These are phyloP conservation scores for Leptinotarsa texana DNA, from an alignment of 1,140 invertebrate genomes.

Conservation along the genomic window DNA sequence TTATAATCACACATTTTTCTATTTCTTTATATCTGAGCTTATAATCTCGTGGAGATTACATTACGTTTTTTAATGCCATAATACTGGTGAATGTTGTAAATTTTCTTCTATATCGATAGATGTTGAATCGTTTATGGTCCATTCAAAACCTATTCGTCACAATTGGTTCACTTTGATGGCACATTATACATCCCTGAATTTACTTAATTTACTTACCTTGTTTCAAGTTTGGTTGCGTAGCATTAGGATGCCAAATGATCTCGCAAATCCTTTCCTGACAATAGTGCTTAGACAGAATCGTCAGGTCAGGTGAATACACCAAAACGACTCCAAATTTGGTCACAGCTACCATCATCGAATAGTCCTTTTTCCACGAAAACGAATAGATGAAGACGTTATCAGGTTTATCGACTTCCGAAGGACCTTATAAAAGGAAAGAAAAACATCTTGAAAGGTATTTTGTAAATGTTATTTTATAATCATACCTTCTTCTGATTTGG, in stretches of 20 bases:
- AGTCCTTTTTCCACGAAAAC: slow-evolving; percentile 68
- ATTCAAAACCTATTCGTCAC: too few species aligned
- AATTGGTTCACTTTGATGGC: too few species aligned
- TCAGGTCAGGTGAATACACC: slow-evolving; percentile 42
- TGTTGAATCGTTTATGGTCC: too few species aligned
- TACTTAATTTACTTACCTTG: neutral
- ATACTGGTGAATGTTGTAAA: too few species aligned
- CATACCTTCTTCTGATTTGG: slow-evolving; percentile 38
- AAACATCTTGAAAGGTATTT: slow-evolving; percentile 13
- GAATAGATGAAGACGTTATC: slow-evolving; percentile 57
- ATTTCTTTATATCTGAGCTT: too few species aligned
- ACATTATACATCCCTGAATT: too few species aligned
- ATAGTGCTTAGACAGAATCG: slow-evolving; percentile 52
- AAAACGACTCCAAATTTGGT: slow-evolving; percentile 30
- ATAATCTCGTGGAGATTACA: too few species aligned
- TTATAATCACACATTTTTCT: too few species aligned
- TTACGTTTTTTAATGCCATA: too few species aligned
- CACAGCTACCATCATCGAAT: slow-evolving; percentile 61
- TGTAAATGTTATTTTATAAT: neutral
- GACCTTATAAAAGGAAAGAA: slow-evolving; percentile 34
- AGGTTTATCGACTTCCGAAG: slow-evolving; percentile 45
- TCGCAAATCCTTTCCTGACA: slow-evolving; percentile 63
- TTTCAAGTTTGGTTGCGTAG: slow-evolving; percentile 52
- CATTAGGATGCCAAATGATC: slow-evolving; percentile 72
- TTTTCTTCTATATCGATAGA: too few species aligned